Conservation (phyloP, 2,113 vertebrate genomes). For the Origma solitaria region DNA sequence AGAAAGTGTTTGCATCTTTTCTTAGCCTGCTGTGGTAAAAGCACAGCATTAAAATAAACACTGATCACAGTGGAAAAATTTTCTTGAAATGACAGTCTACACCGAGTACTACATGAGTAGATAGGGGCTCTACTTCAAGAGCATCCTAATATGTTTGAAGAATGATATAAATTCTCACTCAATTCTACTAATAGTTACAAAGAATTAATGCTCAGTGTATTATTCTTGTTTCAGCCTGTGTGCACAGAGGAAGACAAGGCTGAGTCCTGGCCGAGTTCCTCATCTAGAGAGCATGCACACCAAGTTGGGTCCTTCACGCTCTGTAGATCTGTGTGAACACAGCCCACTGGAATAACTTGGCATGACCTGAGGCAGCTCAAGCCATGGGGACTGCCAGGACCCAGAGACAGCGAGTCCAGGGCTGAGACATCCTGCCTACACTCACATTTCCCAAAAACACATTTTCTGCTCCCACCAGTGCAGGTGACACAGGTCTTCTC, state of each 20-base stretch:
- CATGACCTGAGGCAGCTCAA: not conserved
- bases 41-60: not conserved
- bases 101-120: accelerated
- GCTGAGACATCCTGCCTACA: not conserved
- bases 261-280: not conserved
- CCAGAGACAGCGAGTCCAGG: not conserved
- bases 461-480: not conserved
- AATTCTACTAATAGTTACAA: not conserved
- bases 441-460: accelerated
- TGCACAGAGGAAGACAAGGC: not conserved
- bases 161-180: not conserved
- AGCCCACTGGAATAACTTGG: not conserved
- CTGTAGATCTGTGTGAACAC: not conserved
- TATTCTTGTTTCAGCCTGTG: not conserved
- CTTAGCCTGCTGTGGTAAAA: not conserved
- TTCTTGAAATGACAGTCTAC: not conserved
- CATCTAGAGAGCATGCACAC: not conserved
- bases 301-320: not conserved
- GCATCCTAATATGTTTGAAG: not conserved
- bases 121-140: not conserved
- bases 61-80: not conserved
- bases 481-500: not conserved
- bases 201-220: not conserved
- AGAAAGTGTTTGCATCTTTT: not conserved
- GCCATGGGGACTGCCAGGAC: not conserved